Evolutionary conservation across 2,113 vertebrate genomes (phyloP).

Genomic region (Prunella fulvescens): DNA sequence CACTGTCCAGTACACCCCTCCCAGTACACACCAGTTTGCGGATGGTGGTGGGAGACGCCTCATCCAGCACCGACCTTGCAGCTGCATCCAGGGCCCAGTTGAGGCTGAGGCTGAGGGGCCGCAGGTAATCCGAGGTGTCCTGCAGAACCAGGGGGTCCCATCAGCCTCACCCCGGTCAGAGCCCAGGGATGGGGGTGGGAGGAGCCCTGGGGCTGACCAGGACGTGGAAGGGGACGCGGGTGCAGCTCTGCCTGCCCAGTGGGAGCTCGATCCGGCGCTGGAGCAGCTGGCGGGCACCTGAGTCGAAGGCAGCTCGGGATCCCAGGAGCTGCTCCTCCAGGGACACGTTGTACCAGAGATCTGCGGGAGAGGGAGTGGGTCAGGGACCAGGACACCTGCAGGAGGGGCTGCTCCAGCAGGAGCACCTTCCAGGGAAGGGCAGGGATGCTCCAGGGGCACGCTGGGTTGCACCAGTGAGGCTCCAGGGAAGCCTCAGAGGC

Average conservation of each 20-base stretch:
- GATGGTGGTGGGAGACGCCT: slow-evolving; percentile 77
- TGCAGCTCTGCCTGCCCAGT: no score
- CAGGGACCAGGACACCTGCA: no score
- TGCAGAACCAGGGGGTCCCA: slow-evolving; percentile 3
- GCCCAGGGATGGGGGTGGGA: rapidly evolving
- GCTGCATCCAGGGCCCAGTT: slow-evolving; percentile 79
- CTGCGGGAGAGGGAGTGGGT: neutral
- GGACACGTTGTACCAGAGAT: no score
- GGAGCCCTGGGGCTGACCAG: slow-evolving; percentile 32
- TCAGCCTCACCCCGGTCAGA: neutral
- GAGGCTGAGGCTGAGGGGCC: slow-evolving; percentile 84
- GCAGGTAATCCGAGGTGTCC: slow-evolving; percentile 92
- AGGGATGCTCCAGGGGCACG: no score
- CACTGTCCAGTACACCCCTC: neutral
- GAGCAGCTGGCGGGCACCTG: no score
- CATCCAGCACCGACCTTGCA: slow-evolving; percentile 83
- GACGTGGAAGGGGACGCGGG: slow-evolving; percentile 81
- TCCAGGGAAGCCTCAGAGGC: no score
- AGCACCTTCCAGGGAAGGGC: no score
- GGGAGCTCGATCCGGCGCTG: no score
- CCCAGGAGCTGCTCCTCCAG: no score
- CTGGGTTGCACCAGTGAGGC: no score
- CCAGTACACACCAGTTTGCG: slow-evolving; percentile 79
- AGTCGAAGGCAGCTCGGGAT: no score
- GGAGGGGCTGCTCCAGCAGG: no score